phyloP scores from a whole-genome alignment of 2,888 invertebrate species.

The Pherbina coryleti region DNA sequence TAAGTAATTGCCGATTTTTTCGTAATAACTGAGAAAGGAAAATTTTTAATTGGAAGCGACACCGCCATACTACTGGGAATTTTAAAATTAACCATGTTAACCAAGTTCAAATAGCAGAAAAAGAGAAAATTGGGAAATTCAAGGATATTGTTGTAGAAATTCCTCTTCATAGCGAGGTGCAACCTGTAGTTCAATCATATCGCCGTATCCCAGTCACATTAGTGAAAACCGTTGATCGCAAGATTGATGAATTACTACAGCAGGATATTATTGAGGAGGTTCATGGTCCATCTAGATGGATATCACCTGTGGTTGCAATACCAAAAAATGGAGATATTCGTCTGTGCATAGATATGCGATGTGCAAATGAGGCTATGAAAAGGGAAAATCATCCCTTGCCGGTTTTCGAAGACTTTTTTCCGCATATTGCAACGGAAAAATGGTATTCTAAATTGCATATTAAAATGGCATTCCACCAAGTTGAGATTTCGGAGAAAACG shows the following conservation, averaged over 20 bases:
- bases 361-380: slow-evolving; percentile 22
- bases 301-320: slow-evolving; percentile 30
- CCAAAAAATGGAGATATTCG: slow-evolving; percentile 27
- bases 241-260: slow-evolving; percentile 19
- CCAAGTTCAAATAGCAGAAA: not conserved
- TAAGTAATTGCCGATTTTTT: no score
- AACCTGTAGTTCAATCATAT: slow-evolving; percentile 20
- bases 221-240: slow-evolving; percentile 24
- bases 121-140: slow-evolving; percentile 7
- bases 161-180: not conserved
- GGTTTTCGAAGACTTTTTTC: slow-evolving; percentile 27
- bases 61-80: slow-evolving; percentile 21
- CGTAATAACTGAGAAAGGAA: slow-evolving; percentile 21
- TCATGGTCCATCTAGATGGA: no score
- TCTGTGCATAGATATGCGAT: slow-evolving; percentile 32
- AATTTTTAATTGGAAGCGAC: slow-evolving; percentile 9
- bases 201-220: slow-evolving; percentile 23
- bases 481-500: slow-evolving; percentile 20
- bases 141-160: slow-evolving; percentile 16
- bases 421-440: not conserved
- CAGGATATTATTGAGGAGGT: no score
- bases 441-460: no score
- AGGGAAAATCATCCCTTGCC: slow-evolving; percentile 28
- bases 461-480: slow-evolving; percentile 19
- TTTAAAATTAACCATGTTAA: slow-evolving; percentile 4